Conservation (phyloP, 2,888 invertebrate species). For the Agonopterix heracliana region DNA sequence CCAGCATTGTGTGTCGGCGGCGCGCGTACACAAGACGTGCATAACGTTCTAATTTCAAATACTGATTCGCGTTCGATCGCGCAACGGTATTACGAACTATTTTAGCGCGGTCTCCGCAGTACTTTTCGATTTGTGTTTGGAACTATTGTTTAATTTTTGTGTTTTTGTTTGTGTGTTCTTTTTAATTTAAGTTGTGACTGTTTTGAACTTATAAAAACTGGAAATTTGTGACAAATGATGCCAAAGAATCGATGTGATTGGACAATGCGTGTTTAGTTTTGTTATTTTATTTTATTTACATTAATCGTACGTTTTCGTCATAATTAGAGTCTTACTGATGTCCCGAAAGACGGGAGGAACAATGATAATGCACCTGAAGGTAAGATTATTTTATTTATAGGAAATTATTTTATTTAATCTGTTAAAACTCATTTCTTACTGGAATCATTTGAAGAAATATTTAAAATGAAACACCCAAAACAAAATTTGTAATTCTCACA, state of each 20-base stretch:
- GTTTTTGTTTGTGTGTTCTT: conserved; percentile 37
- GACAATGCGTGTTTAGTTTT: conserved; percentile 50
- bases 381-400: conserved; percentile 25
- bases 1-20: conserved; percentile 69
- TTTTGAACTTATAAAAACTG: conserved; percentile 24
- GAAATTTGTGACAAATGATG: conserved; percentile 47
- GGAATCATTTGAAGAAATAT: too few species aligned
- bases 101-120: conserved; percentile 33
- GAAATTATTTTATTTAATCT: too few species aligned
- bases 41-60: conserved; percentile 36
- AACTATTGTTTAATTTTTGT: conserved; percentile 39
- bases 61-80: conserved; percentile 51
- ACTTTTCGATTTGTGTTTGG: conserved; percentile 39
- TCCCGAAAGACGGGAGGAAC: conserved; percentile 61
- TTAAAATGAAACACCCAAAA: too few species aligned
- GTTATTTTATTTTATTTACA: conserved; percentile 32
- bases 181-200: conserved; percentile 38
- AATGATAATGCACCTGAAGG: conserved; percentile 67
- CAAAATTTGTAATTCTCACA: too few species aligned
- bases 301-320: conserved; percentile 33
- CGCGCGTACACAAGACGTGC: conserved; percentile 55
- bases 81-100: conserved; percentile 37
- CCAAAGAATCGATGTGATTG: conserved; percentile 65
- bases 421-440: not conserved
- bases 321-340: conserved; percentile 52